Evolutionary conservation across 2,797 vertebrate genomes (phyloP), one percentile per base, ranked within the genome.

Genomic region (Alcedo atthis): DNA sequence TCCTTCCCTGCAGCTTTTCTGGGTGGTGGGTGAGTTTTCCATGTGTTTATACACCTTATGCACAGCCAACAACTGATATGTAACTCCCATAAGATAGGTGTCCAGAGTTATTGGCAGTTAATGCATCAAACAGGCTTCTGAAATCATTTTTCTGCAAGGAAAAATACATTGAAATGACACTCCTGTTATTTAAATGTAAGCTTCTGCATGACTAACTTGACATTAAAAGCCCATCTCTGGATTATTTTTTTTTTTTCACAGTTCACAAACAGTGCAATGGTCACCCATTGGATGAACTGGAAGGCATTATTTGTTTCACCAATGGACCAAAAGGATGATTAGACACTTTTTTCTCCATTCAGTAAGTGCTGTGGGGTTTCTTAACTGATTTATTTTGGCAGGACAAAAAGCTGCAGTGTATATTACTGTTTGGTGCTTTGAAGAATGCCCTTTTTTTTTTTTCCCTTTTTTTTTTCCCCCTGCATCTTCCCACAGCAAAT

Each of bases 311-410:
- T 90, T 82, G 9, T 74, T 94, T 80, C 49, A 87, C 33, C 5
- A 6, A 28, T 21, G 54, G 28, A 64, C 54, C 77, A 71, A 82
- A 73, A 46, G 11, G 25, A 87, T 58, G 4, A 76, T 91, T 25
- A 87, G 76, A 25, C 87, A 46, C 9, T 74, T 86, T 42, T 40
- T 40, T 59, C 77, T 77, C 75, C 46, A 62, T 82, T 86, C 3
- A 76, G 83, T 83, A 79, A 88, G 61, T 54, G 37, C 37, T 62
- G 70, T 84, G 48, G n/a, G 33, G 22, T 64, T 93, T 90, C 81
- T 91, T 85, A 77, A 85, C 58, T 40, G 5, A 81, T 87, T 83
- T 81, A 59, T 67, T 89, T 92, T 93, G 90, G 78, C 85, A 94
- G 58, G 54, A 89, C 46, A 78, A 46, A 20, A 49, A 33, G 92